A percentile compares a stretch with the other conserved stretches of the same genome.
Evolutionary conservation across 2,797 vertebrate genomes (phyloP).

Genomic region (Antennarius maculatus): DNA sequence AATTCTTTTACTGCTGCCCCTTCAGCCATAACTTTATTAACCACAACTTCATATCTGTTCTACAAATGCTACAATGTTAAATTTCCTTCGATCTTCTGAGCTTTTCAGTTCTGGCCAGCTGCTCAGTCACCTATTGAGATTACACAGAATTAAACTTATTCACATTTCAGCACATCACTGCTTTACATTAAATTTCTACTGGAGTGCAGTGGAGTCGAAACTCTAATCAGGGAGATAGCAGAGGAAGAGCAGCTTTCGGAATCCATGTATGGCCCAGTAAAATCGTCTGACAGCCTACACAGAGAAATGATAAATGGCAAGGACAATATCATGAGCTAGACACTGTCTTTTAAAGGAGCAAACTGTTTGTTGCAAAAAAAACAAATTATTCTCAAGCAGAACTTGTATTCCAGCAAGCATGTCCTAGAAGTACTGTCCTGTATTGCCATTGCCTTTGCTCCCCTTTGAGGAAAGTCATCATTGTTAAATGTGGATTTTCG

Average conservation of each 20-base stretch:
- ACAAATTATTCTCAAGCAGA: constrained; percentile 1
- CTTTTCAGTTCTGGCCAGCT: constrained; percentile 41
- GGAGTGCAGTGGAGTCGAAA: constrained; percentile 30
- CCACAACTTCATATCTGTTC: constrained; percentile 18
- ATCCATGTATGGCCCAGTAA: constrained; percentile 17
- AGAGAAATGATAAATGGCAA: constrained; percentile 24
- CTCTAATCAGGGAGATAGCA: constrained; percentile 39
- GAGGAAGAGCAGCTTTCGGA: constrained; percentile 26
- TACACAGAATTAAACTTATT: constrained; percentile 40
- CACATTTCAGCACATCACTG: constrained; percentile 57
- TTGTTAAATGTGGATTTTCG: constrained; percentile 15
- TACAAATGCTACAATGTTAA: constrained; percentile 37
- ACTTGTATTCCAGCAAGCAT: neutral
- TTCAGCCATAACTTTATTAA: constrained; percentile 57
- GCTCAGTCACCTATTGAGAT: constrained; percentile 60
- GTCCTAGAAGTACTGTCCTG: too few relatives aligned
- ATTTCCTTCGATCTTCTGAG: constrained; percentile 51
- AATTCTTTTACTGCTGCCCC: constrained; percentile 58
- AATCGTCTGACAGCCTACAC: constrained; percentile 11
- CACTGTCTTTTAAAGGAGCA: constrained; percentile 4
- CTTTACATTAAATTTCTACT: constrained; percentile 56
- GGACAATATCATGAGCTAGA: constrained; percentile 2
- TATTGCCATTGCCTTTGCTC: constrained; percentile 1
- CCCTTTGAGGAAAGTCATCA: constrained; percentile 1
- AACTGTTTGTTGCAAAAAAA: constrained; percentile 1